These are phyloP conservation scores for Oscheius sp. DNA, from an alignment of 2,888 invertebrate species.

Conservation along the genomic window DNA sequence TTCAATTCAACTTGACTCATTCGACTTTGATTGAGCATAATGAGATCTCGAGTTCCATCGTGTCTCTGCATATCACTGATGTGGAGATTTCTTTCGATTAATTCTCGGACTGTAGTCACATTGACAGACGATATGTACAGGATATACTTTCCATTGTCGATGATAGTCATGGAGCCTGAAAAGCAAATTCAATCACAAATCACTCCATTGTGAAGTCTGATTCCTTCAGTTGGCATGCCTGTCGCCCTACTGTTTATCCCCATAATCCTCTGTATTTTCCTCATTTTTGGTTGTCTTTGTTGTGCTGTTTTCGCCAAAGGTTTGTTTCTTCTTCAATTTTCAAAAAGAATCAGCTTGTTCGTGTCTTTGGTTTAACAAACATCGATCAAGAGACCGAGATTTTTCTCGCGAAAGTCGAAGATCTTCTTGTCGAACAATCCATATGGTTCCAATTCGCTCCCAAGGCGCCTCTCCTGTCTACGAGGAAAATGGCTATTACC, in stretches of 20 bases:
- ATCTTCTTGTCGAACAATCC: no score
- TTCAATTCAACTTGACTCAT: conserved; percentile 69
- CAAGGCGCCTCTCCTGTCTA: no score
- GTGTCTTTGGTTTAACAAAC: neutral
- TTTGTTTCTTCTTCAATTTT: neutral
- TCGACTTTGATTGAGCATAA: conserved; percentile 69
- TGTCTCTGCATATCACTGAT: conserved; percentile 68
- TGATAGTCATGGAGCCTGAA: conserved; percentile 64
- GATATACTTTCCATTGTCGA: conserved; percentile 62
- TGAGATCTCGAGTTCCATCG: conserved; percentile 69
- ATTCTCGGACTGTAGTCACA: conserved; percentile 59
- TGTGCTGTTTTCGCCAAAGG: neutral
- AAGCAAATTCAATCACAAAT: neutral
- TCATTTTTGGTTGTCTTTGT: conserved; percentile 2
- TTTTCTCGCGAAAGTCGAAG: no score
- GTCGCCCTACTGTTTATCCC: neutral
- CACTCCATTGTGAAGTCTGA: neutral
- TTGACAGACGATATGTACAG: conserved; percentile 68
- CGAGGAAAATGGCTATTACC: neutral
- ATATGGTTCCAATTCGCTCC: no score
- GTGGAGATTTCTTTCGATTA: conserved; percentile 62
- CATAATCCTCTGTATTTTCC: neutral
- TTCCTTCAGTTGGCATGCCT: neutral
- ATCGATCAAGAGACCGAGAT: neutral
- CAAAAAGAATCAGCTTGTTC: neutral